Conservation (phyloP, 2,888 invertebrate genomes). For the Melanostoma mellinum region DNA sequence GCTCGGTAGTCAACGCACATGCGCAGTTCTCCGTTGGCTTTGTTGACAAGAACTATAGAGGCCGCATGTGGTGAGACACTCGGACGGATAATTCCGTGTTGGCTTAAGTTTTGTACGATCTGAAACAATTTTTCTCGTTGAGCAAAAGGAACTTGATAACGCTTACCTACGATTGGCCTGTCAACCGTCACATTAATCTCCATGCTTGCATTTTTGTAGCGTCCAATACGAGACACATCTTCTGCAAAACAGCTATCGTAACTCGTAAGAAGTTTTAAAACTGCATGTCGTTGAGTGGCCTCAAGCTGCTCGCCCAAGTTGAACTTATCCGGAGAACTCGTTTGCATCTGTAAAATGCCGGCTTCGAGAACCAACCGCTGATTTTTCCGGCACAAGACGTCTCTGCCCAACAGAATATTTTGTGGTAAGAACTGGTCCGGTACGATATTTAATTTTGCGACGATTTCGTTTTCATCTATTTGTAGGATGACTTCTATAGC, state of each 20-base stretch:
- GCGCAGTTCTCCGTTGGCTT: conserved; percentile 66
- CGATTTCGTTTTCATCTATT: conserved; percentile 30
- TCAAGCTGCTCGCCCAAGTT: conserved; percentile 13
- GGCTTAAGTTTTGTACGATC: conserved; percentile 26
- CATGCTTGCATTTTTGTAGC: conserved; percentile 33
- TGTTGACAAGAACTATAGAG: conserved; percentile 68
- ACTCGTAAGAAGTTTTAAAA: not conserved
- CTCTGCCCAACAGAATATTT: conserved; percentile 54
- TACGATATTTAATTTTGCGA: conserved; percentile 27
- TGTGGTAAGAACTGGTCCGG: conserved; percentile 48
- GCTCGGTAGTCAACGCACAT: conserved; percentile 65
- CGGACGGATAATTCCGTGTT: conserved; percentile 33
- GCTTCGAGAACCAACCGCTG: conserved; percentile 47
- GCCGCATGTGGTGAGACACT: conserved; percentile 47
- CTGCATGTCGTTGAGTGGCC: not conserved
- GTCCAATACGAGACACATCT: conserved; percentile 26
- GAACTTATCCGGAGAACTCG: conserved; percentile 2
- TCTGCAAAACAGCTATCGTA: conserved; percentile 31
- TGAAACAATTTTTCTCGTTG: conserved; percentile 18
- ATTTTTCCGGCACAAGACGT: conserved; percentile 51
- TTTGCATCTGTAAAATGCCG: conserved; percentile 52
- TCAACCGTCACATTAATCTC: conserved; percentile 32
- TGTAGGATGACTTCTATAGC: conserved; percentile 25
- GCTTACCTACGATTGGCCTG: conserved; percentile 26
- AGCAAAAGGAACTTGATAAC: conserved; percentile 39